Evolutionary conservation across 1,140 invertebrate species (phyloP).

Genomic region (Oreohelix idahoensis): DNA sequence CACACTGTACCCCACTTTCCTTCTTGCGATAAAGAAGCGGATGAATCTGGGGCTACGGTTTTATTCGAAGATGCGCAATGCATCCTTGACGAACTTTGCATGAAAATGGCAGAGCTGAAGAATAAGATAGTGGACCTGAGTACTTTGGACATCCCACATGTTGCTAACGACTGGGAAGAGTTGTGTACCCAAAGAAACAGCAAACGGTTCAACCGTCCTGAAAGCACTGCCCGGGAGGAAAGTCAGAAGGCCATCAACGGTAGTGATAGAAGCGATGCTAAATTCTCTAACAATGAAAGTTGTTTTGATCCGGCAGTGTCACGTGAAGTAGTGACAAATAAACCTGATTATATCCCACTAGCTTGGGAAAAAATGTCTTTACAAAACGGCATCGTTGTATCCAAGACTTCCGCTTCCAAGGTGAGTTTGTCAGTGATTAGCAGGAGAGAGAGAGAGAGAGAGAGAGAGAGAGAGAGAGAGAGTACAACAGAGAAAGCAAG

Average conservation of each 20-base stretch:
- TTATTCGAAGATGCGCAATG: background rate
- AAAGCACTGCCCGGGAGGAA: background rate
- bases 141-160: background rate
- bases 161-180: background rate
- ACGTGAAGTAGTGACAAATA: background rate
- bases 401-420: background rate
- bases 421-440: background rate
- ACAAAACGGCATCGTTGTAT: background rate
- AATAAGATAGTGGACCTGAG: background rate
- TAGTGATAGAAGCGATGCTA: too few species aligned
- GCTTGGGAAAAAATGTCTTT: conserved; percentile 6
- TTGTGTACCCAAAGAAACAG: background rate
- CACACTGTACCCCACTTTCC: background rate
- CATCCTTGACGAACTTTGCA: background rate
- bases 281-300: background rate
- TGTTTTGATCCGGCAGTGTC: background rate
- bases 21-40: background rate
- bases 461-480: too few species aligned
- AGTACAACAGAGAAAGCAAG: background rate
- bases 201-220: too few species aligned
- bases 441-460: background rate
- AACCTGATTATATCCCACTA: background rate
- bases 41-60: background rate
- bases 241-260: too few species aligned
- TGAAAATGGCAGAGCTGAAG: background rate